Evolutionary conservation across 2,113 vertebrate genomes (phyloP).

Genomic region (Lipophrys pholis): DNA sequence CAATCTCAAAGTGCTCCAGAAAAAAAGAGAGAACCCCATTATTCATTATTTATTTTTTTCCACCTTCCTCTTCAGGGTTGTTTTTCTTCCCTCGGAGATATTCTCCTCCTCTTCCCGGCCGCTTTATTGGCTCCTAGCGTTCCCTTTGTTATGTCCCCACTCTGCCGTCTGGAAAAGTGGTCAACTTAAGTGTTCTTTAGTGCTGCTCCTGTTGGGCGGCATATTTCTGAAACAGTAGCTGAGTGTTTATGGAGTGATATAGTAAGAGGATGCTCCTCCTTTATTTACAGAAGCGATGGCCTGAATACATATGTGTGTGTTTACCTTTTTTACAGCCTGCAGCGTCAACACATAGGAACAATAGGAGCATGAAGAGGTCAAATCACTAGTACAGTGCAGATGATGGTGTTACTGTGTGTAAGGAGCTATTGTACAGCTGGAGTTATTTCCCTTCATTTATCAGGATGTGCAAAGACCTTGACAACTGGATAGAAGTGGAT

Average conservation of each 20-base stretch:
- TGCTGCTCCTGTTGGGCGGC: conserved; percentile 51
- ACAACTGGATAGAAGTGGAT: too few relatives aligned
- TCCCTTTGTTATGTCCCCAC: conserved; percentile 56
- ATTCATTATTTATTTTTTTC: too few relatives aligned
- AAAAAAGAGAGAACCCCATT: too few relatives aligned
- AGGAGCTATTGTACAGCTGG: too few relatives aligned
- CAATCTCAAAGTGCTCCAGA: too few relatives aligned
- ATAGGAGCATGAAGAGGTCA: not conserved
- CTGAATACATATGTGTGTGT: conserved; percentile 19
- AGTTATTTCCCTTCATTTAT: too few relatives aligned
- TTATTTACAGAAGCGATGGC: conserved; percentile 24
- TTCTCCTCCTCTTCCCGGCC: conserved; percentile 54
- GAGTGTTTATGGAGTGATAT: conserved; percentile 11
- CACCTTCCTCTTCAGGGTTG: conserved; percentile 40
- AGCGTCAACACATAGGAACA: not conserved
- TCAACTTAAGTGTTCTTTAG: conserved; percentile 64
- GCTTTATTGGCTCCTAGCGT: conserved; percentile 59
- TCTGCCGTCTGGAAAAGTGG: conserved; percentile 61
- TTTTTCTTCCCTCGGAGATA: conserved; percentile 50
- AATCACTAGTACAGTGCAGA: too few relatives aligned
- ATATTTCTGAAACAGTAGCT: conserved; percentile 44
- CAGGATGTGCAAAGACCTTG: too few relatives aligned
- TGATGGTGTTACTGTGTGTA: too few relatives aligned
- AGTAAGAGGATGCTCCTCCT: not conserved
- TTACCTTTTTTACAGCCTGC: conserved; percentile 33